A percentile compares a stretch with the other conserved stretches of the same genome.
Conservation (phyloP, 2,797 vertebrate genomes). For the Neosilurus mollespiculum region DNA sequence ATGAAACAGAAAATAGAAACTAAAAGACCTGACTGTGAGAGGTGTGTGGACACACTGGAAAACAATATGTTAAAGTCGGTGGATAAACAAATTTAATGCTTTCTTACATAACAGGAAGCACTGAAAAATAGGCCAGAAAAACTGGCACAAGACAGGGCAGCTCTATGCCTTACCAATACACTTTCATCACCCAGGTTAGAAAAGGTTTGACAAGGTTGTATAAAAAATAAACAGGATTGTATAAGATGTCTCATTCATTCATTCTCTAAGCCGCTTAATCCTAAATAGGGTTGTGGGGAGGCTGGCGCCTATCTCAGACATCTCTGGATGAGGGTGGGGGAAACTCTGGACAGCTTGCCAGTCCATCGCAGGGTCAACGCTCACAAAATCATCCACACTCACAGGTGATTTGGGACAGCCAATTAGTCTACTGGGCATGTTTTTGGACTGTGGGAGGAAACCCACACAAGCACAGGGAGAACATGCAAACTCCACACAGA, state of each 20-base stretch:
- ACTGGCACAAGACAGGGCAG: slow-evolving; percentile 38
- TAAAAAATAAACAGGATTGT: background rate
- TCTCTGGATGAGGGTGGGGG: too few relatives aligned
- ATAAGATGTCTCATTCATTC: background rate
- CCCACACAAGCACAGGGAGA: too few relatives aligned
- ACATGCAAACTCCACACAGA: too few relatives aligned
- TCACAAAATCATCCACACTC: too few relatives aligned
- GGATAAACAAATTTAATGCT: slow-evolving; percentile 61
- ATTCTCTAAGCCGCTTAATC: too few relatives aligned
- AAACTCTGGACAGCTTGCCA: too few relatives aligned
- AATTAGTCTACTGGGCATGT: too few relatives aligned
- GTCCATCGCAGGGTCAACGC: too few relatives aligned
- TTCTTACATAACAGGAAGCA: slow-evolving; percentile 50
- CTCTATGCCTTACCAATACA: background rate
- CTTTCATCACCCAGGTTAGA: slow-evolving; percentile 7
- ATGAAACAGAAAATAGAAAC: slow-evolving; percentile 57
- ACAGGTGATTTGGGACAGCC: too few relatives aligned
- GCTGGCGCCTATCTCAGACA: too few relatives aligned
- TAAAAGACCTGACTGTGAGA: slow-evolving; percentile 45
- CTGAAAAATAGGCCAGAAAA: slow-evolving; percentile 52
- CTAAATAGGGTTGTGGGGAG: too few relatives aligned
- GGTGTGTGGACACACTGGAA: slow-evolving; percentile 54
- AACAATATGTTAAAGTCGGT: slow-evolving; percentile 54
- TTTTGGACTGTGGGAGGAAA: too few relatives aligned
- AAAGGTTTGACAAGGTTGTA: background rate